Evolutionary conservation across 2,888 invertebrate genomes (phyloP), one percentile per base, ranked within the genome.

Genomic region (Tribolium freemani): DNA sequence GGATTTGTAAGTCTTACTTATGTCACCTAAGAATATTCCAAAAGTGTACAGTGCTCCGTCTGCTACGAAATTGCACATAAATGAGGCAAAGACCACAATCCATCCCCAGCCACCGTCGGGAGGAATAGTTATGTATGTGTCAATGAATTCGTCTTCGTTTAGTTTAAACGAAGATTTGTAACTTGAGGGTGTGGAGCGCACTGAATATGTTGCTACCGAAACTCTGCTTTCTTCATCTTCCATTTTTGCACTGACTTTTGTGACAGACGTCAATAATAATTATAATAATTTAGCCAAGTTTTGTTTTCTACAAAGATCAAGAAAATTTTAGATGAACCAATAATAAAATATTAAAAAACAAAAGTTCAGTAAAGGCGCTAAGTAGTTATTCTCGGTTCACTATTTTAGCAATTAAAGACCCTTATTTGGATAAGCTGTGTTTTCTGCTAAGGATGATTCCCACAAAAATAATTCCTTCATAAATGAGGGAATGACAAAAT

Each of bases 71-170:
- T 90, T 89, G 73, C 87, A 87, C 76, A 89, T 75, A 79, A 91
- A 89, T 1, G 90, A 87, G 0, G 88, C 87, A 0, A 84, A 73
- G 1, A 91, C 90, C 20, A 91, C 87, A 5, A 89, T 83, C 90
- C 90, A 91, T 2, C 90, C 90, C 88, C 90, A 91, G 1, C 91
- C 91, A 26, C 91, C 90, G 80, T 90, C 90, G 0, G 90, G 90
- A 5, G 90, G 87, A 45, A 86, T 75, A n/a, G 60, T 13, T 46
- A 71, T 45, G 11, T 44, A 21, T 0, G 56, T 56, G 4, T 70
- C 53, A n/a, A 56, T 56, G 10, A 44, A 53, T 30, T 61, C 38
- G 8, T 38, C 54, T 30, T 63, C 70, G 21, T 50, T 63, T 54
- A 8, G 56, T 20, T 13, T 21, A 3, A 26, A 6, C 2, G 45